A percentile compares a stretch with the other conserved stretches of the same genome.
phyloP scores from a whole-genome alignment of 2,888 invertebrate genomes.

The Tetragonula carbonaria region DNA sequence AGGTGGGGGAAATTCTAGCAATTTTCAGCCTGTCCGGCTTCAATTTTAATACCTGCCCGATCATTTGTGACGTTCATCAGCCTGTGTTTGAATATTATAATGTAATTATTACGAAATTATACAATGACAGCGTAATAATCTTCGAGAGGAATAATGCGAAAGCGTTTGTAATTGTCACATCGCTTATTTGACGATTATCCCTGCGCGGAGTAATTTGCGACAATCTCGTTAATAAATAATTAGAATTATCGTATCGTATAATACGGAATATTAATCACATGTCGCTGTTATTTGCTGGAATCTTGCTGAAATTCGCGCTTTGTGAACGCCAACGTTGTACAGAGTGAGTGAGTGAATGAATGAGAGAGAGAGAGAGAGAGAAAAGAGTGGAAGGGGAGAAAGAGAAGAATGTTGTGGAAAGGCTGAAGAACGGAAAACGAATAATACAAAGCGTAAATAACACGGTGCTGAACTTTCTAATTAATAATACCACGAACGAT shows the following conservation, averaged over 20 bases:
- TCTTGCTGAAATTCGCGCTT: conserved; percentile 15
- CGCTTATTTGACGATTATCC: conserved; percentile 58
- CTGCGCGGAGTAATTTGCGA: conserved; percentile 50
- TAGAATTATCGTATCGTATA: conserved; percentile 37
- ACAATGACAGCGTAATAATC: conserved; percentile 47
- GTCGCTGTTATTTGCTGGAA: conserved; percentile 1
- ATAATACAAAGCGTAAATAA: conserved; percentile 10
- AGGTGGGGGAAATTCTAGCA: conserved; percentile 10
- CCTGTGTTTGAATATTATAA: conserved; percentile 61
- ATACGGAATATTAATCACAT: conserved; percentile 44
- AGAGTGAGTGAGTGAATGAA: not conserved
- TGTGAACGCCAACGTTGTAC: not conserved
- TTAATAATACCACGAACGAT: conserved; percentile 46
- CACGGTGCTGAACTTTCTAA: conserved; percentile 38
- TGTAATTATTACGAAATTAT: conserved; percentile 63
- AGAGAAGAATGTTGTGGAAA: not conserved
- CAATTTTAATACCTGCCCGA: conserved; percentile 47
- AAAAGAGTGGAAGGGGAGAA: not conserved
- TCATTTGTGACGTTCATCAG: conserved; percentile 50
- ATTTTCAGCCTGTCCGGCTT: not conserved
- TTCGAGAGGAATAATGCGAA: conserved; percentile 55
- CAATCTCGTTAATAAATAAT: conserved; percentile 65
- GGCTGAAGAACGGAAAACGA: not conserved
- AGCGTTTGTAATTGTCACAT: conserved; percentile 61
- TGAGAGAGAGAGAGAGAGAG: no score